Percentiles rank a stretch among this genome's conserved stretches.
These are phyloP conservation scores for Pomacea maculata DNA, from an alignment of 1,140 invertebrate species.

Conservation along the genomic window DNA sequence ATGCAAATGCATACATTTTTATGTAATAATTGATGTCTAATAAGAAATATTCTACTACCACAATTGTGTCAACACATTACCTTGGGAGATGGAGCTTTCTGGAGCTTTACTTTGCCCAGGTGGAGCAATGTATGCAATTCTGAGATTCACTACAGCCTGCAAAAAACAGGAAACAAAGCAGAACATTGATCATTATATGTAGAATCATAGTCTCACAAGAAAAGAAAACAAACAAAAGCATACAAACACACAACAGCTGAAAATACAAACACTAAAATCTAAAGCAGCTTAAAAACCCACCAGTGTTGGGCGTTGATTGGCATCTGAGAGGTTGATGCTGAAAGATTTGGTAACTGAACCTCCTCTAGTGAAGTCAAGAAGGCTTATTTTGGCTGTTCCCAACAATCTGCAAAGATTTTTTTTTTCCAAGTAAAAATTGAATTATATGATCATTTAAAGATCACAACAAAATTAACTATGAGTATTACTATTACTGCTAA, in stretches of 20 bases:
- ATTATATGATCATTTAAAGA: not conserved
- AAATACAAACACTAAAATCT: constrained; percentile 4
- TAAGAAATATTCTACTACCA: too few species aligned
- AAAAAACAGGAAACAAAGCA: constrained; percentile 22
- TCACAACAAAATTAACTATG: not conserved
- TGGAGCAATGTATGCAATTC: constrained; percentile 44
- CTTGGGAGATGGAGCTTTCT: not conserved
- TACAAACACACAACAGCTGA: not conserved
- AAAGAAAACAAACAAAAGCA: not conserved
- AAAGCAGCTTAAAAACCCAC: constrained; percentile 16
- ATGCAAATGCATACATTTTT: too few species aligned
- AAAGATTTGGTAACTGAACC: constrained; percentile 53
- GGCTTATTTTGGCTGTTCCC: constrained; percentile 54
- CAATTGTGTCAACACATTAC: not conserved
- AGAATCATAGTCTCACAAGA: not conserved
- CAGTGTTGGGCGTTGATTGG: constrained; percentile 43
- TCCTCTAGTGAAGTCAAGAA: constrained; percentile 55
- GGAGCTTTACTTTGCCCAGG: constrained; percentile 16
- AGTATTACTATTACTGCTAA: not conserved
- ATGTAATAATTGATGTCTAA: too few species aligned
- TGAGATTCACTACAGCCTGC: constrained; percentile 48
- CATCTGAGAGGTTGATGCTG: constrained; percentile 54
- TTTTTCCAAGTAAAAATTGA: not conserved
- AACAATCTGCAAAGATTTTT: constrained; percentile 49
- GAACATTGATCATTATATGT: not conserved